phyloP scores from a whole-genome alignment of 2,888 invertebrate species.

The Pachycephus smyrnensis region DNA sequence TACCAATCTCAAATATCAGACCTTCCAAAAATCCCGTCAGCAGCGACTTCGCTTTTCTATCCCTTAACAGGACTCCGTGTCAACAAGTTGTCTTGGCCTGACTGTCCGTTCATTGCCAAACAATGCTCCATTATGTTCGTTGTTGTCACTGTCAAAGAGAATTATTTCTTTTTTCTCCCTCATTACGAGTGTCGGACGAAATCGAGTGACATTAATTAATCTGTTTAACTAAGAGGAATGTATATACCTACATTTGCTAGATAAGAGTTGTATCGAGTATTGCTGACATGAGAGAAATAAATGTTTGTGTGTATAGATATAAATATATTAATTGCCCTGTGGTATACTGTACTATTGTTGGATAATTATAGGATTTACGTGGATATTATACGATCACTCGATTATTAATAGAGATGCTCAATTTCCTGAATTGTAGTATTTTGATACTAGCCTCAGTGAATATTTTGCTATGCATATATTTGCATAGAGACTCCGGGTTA shows the following conservation, averaged over 20 bases:
- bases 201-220: not conserved
- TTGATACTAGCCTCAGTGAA: too few relatives aligned
- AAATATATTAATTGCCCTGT: not conserved
- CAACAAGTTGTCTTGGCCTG: not conserved
- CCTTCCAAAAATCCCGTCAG: slow-evolving; percentile 10
- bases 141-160: slow-evolving; percentile 19
- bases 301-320: not conserved
- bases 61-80: not conserved
- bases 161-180: not conserved
- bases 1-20: slow-evolving; percentile 37
- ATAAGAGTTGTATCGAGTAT: slow-evolving; percentile 5
- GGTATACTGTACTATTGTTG: not conserved
- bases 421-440: too few relatives aligned
- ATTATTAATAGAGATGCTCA: too few relatives aligned
- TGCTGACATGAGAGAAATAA: not conserved
- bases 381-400: too few relatives aligned
- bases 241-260: slow-evolving; percentile 8
- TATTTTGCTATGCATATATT: too few relatives aligned
- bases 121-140: slow-evolving; percentile 21
- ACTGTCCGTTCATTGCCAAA: slow-evolving; percentile 12
- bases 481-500: not conserved
- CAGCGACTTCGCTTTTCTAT: not conserved
- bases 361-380: too few relatives aligned
- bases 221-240: not conserved
- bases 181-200: slow-evolving; percentile 22